Percentiles rank a stretch among this genome's conserved stretches.
These are phyloP conservation scores for Hirtodrosophila cameraria DNA, from an alignment of 2,888 invertebrate species.

Conservation along the genomic window DNA sequence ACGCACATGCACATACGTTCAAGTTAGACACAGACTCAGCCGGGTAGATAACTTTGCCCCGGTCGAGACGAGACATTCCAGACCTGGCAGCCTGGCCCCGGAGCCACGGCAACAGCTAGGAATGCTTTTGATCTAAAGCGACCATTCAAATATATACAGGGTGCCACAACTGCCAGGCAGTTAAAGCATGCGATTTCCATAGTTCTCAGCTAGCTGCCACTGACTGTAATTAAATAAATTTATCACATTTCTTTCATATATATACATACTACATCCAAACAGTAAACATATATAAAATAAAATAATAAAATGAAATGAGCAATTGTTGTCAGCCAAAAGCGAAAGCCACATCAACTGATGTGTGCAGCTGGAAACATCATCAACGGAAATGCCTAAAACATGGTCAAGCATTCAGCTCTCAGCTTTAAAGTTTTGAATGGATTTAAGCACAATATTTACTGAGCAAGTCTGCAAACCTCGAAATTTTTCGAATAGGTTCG, in stretches of 20 bases:
- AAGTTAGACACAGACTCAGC: conserved; percentile 28
- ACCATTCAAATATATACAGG: conserved; percentile 61
- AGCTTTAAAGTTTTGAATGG: not conserved
- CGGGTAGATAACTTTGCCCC: conserved; percentile 51
- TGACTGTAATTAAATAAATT: conserved; percentile 61
- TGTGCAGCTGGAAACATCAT: conserved; percentile 1
- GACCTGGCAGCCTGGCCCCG: conserved; percentile 56
- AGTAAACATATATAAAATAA: no score
- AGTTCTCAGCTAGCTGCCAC: conserved; percentile 21
- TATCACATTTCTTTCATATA: conserved; percentile 53
- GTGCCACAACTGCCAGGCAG: conserved; percentile 51
- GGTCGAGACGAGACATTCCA: conserved; percentile 69
- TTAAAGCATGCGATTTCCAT: conserved; percentile 54
- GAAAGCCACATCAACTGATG: conserved; percentile 16
- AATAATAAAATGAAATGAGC: conserved; percentile 27
- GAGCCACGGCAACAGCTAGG: conserved; percentile 70
- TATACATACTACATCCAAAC: no score
- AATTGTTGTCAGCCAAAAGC: conserved; percentile 11
- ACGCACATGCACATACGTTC: conserved; percentile 15
- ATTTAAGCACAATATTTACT: no score
- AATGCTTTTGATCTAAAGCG: conserved; percentile 75
- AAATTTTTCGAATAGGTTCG: no score
- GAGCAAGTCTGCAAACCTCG: no score
- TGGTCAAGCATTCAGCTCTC: conserved; percentile 8
- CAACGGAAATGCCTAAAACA: conserved; percentile 29